Conservation (phyloP, 1,140 invertebrate genomes). For the Caenorhabditis briggsae region DNA sequence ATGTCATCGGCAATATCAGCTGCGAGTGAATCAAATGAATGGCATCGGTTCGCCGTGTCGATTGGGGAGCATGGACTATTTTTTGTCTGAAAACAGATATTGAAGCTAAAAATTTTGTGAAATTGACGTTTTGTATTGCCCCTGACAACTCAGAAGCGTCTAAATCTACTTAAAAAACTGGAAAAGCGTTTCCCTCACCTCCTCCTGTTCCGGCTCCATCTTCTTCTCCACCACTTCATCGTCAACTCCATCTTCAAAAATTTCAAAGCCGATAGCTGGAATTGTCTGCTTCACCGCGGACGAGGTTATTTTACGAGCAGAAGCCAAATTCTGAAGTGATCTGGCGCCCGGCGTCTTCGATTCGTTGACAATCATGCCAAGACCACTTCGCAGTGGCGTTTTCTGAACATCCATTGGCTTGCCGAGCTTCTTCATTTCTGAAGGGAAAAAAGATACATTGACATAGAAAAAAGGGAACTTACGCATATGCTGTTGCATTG, state of each 20-base stretch:
- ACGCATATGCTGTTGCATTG: slow-evolving; percentile 8
- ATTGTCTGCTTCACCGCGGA: neutral
- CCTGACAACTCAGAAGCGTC: no score
- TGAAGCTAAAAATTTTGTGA: no score
- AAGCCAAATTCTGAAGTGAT: slow-evolving; percentile 26
- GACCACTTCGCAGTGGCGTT: neutral
- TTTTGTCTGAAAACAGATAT: slow-evolving; percentile 1
- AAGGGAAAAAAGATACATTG: neutral
- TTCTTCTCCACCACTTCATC: neutral
- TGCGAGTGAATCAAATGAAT: neutral
- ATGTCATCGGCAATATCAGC: neutral
- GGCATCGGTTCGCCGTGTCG: slow-evolving; percentile 11
- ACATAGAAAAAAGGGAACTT: neutral
- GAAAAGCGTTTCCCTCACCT: neutral
- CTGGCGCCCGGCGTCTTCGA: slow-evolving; percentile 26
- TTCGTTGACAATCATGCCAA: slow-evolving; percentile 14
- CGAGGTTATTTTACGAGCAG: neutral
- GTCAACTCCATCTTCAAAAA: slow-evolving; percentile 38
- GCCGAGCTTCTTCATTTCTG: slow-evolving; percentile 27
- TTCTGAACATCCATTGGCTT: neutral
- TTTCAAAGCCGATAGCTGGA: neutral
- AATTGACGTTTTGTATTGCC: no score
- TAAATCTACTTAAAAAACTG: no score
- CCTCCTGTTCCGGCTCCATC: neutral
- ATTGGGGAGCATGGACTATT: slow-evolving; percentile 13